Evolutionary conservation across 2,797 vertebrate species (phyloP), one percentile per base, ranked within the genome.

Genomic region (Amazona ochrocephala): DNA sequence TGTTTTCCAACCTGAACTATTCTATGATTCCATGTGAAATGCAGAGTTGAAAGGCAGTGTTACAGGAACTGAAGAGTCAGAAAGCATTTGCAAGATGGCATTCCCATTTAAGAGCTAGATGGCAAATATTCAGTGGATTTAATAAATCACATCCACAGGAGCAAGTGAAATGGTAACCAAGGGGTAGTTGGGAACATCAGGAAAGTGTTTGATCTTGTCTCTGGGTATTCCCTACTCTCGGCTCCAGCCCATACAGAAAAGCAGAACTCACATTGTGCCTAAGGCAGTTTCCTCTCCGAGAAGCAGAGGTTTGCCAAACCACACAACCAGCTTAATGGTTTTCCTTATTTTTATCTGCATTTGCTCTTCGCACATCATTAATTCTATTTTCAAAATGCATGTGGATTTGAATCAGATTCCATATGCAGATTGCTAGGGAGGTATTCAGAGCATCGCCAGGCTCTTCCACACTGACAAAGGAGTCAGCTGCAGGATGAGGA

Each of bases 331-430:
- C 82, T 76, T 37, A 18, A 71, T 15, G 45, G 32, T 56, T 81
- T 82, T 27, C 37, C n/a, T 87, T 87, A 61, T 90, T 89, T 89
- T 83, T 82, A 83, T 74, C 73, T 45, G 45, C 21, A 50, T 89
- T 65, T 66, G 66, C 65, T 92, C 77, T 29, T 50, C 65, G 62
- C 61, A 50, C 76, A 67, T 77, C 58, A 84, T 92, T 92, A 81
- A 92, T 82, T 79, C 65, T 39, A 8, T 42, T 82, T 94, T 72
- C 89, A 84, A 94, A 94, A 93, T 58, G 87, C 84, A 47, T 45
- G 66, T 90, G 71, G 58, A 95, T 96, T 89, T 95, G 71, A 94
- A 95, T 88, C 68, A 54, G 44, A 92, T 75, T 75, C 64, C 84
- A 29, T 72, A 53, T 8, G n/a, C 60, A 64, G 70, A 90, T 76